Evolutionary conservation across 2,113 vertebrate genomes (phyloP).

Genomic region (Labeo rohita): DNA sequence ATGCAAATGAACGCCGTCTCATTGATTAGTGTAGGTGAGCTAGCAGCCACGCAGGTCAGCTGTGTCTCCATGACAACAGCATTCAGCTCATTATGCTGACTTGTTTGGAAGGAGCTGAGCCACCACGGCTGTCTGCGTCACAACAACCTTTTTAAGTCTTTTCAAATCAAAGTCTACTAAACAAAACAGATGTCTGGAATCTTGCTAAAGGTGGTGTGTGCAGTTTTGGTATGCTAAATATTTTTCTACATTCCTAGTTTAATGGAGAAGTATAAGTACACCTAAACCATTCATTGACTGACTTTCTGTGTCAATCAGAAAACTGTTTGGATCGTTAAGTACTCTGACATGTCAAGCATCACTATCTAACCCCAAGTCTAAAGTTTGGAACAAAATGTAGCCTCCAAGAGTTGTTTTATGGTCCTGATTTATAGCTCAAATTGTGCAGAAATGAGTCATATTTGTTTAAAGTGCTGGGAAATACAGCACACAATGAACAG

Average conservation of each 20-base stretch:
- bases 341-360: background rate
- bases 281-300: no score
- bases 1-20: background rate
- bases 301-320: background rate
- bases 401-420: no score
- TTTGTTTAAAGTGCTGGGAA: no score
- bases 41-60: background rate
- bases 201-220: background rate
- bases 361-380: background rate
- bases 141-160: no score
- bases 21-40: constrained; percentile 2
- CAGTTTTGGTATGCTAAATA: background rate
- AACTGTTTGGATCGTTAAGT: background rate
- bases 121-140: no score
- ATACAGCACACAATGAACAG: no score
- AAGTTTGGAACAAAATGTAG: background rate
- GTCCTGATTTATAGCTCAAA: no score
- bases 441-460: no score
- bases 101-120: background rate
- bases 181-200: background rate
- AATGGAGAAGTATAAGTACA: background rate
- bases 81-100: constrained; percentile 7
- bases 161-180: background rate
- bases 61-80: background rate
- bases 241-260: background rate